Evolutionary conservation across 2,797 vertebrate species (phyloP).

Genomic region (Lacerta viridis): DNA sequence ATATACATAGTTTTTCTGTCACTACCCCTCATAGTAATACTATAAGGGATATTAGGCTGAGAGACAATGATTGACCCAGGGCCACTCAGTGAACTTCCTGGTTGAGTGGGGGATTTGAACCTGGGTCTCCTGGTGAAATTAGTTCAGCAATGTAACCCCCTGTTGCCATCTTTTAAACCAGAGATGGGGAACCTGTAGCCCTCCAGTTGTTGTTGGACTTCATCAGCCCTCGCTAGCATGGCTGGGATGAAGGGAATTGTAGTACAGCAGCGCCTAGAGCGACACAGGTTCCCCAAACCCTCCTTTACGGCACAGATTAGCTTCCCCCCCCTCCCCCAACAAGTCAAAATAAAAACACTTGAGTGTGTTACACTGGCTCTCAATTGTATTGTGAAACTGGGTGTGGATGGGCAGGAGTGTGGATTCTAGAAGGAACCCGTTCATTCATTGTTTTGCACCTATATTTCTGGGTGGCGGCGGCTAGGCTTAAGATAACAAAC

Average conservation of each 20-base stretch:
- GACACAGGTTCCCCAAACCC: background rate
- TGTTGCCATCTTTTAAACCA: too few species aligned
- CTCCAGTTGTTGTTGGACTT: too few species aligned
- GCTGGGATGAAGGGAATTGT: too few species aligned
- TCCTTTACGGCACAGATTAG: background rate
- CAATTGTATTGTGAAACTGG: background rate
- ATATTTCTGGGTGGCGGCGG: too few species aligned
- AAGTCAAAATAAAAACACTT: background rate
- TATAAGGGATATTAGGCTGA: background rate
- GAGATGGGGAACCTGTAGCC: too few species aligned
- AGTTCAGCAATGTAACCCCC: background rate
- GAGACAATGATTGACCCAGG: background rate
- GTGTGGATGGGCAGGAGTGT: background rate
- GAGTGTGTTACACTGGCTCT: background rate
- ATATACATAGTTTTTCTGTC: background rate
- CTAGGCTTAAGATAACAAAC: background rate
- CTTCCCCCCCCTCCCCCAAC: background rate
- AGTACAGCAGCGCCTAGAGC: background rate
- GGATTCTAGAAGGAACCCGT: background rate
- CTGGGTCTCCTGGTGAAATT: background rate
- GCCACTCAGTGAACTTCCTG: background rate
- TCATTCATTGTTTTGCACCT: background rate
- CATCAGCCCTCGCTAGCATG: too few species aligned
- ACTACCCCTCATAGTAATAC: background rate
- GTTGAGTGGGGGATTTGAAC: background rate